phyloP scores from a whole-genome alignment of 2,113 vertebrate genomes.

The Pelusios castaneus region DNA sequence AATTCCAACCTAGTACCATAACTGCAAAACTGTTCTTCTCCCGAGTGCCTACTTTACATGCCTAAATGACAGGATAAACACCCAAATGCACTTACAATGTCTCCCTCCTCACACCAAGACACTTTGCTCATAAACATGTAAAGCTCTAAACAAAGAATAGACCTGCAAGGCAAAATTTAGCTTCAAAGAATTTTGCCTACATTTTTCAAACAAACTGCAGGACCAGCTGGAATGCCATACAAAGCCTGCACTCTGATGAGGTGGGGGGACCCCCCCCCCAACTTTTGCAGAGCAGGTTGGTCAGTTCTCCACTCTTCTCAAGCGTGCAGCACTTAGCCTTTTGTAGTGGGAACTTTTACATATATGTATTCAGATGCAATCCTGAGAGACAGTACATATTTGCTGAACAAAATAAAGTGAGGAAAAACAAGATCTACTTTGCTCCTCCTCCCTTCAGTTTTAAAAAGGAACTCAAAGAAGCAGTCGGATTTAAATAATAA shows the following conservation, averaged over 20 bases:
- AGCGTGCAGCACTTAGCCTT: neutral
- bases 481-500: neutral
- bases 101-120: neutral
- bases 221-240: neutral
- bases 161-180: neutral
- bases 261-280: accelerated
- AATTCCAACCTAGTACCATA: neutral
- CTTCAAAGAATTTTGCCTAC: neutral
- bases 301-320: neutral
- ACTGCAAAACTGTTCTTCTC: neutral
- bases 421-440: neutral
- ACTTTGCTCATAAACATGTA: neutral
- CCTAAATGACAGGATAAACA: neutral
- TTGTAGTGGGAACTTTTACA: neutral
- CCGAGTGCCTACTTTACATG: neutral
- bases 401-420: neutral
- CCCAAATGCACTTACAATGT: accelerated
- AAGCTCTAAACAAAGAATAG: accelerated
- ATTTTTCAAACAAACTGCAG: neutral
- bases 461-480: neutral
- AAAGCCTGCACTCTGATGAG: neutral
- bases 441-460: neutral
- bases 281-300: neutral
- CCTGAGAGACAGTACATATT: accelerated
- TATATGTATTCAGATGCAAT: neutral